These are phyloP conservation scores for Rhincodon typus DNA, from an alignment of 2,797 vertebrate species.

Conservation along the genomic window DNA sequence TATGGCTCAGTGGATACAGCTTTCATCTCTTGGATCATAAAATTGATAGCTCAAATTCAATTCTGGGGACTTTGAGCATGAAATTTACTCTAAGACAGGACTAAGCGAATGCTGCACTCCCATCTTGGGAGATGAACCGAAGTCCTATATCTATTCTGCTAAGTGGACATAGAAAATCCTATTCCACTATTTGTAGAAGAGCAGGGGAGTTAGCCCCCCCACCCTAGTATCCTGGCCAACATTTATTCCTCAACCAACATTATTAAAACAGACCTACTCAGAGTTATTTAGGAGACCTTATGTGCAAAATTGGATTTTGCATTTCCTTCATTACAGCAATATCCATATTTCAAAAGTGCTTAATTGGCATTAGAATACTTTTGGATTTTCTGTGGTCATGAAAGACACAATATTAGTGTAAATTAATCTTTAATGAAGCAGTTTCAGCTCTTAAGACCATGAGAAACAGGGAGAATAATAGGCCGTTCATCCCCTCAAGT, in stretches of 20 bases:
- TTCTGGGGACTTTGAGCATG: neutral
- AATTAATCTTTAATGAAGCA: neutral
- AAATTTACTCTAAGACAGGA: neutral
- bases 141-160: neutral
- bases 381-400: no score
- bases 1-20: neutral
- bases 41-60: neutral
- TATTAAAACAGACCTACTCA: neutral
- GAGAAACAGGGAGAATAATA: no score
- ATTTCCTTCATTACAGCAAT: neutral
- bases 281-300: neutral
- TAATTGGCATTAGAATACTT: no score
- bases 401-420: neutral
- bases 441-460: no score
- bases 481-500: no score
- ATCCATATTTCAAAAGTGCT: neutral
- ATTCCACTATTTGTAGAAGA: neutral
- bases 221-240: no score
- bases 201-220: no score
- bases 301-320: neutral
- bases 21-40: neutral
- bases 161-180: neutral
- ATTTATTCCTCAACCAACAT: neutral
- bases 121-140: neutral
- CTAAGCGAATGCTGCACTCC: no score